A percentile compares a stretch with the other conserved stretches of the same genome.
phyloP scores from a whole-genome alignment of 2,113 vertebrate species.

The Bucco capensis region DNA sequence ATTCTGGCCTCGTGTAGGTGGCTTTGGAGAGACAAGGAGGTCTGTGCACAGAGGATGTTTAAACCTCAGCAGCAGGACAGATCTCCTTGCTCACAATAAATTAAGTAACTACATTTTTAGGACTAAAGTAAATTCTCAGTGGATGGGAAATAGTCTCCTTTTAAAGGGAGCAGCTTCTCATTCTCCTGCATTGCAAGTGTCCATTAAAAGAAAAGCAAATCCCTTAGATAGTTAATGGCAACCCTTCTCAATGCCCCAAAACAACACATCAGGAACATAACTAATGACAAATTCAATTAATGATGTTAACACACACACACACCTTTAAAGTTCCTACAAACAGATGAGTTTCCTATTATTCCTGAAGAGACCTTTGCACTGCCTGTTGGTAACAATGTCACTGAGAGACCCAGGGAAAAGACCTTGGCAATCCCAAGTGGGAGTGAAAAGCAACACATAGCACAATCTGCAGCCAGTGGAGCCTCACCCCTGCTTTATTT shows the following conservation, averaged over 20 bases:
- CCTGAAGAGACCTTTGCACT: neutral
- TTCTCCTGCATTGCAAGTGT: neutral
- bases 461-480: neutral
- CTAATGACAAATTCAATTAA: neutral
- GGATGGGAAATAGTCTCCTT: neutral
- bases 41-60: neutral
- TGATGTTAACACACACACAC: too few relatives aligned
- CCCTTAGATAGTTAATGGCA: neutral
- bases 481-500: fast-evolving
- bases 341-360: neutral
- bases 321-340: neutral
- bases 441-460: neutral
- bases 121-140: neutral
- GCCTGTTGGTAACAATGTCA: neutral
- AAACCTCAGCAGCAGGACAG: neutral
- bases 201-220: neutral
- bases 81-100: neutral
- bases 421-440: fast-evolving
- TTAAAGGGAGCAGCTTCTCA: neutral
- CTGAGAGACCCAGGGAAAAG: neutral
- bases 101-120: too few relatives aligned
- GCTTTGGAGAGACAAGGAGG: neutral
- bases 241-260: neutral
- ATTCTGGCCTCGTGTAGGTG: neutral
- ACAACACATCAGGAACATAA: neutral